These are phyloP conservation scores for Hedya salicella DNA, from an alignment of 2,888 invertebrate species.

Conservation along the genomic window DNA sequence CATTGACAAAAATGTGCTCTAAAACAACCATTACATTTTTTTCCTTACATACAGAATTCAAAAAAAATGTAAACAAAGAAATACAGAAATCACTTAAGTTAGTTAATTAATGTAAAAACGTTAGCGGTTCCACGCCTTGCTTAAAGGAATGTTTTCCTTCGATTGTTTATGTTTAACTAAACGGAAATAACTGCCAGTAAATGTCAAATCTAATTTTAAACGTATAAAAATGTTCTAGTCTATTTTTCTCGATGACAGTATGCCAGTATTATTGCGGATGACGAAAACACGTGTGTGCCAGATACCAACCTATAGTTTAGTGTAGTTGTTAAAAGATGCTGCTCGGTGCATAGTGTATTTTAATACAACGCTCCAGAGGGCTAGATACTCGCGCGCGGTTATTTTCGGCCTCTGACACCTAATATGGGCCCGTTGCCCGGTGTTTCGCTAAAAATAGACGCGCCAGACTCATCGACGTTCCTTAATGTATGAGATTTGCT, in stretches of 20 bases:
- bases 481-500: constrained; percentile 16
- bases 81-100: no score
- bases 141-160: no score
- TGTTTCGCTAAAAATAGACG: constrained; percentile 76
- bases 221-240: constrained; percentile 13
- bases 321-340: constrained; percentile 11
- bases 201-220: constrained; percentile 20
- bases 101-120: no score
- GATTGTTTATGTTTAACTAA: not conserved
- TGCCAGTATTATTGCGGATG: constrained; percentile 20
- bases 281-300: constrained; percentile 23
- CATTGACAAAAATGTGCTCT: no score
- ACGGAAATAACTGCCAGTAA: not conserved
- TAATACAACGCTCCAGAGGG: constrained; percentile 63
- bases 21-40: no score
- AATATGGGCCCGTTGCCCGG: constrained; percentile 82
- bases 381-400: constrained; percentile 57
- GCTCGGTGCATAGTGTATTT: constrained; percentile 32
- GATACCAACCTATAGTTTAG: not conserved
- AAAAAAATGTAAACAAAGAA: no score
- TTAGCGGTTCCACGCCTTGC: no score
- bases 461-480: constrained; percentile 58
- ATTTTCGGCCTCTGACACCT: constrained; percentile 78
- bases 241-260: constrained; percentile 29
- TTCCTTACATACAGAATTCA: no score